Evolutionary conservation across 35 echinoderm and acorn worm genomes (phyloP).

Genomic region (Nesometra sesokonis): DNA sequence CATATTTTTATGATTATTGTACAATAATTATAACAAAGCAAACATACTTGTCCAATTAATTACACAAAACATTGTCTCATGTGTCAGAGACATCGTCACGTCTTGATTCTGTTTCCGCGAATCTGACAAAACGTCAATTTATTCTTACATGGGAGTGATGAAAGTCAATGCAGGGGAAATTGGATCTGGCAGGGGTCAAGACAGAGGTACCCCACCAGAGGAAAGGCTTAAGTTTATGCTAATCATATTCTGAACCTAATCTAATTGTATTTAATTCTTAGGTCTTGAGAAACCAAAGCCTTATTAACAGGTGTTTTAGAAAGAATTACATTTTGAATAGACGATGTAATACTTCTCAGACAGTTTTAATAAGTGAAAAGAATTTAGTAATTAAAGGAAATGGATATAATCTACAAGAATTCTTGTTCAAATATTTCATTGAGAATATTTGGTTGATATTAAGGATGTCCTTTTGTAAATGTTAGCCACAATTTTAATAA

Average conservation of each 20-base stretch:
- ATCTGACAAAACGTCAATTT: not conserved
- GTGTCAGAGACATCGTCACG: not conserved
- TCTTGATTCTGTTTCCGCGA: not conserved
- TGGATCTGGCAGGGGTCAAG: not conserved
- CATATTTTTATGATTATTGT: no score
- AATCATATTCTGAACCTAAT: not conserved
- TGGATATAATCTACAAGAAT: no score
- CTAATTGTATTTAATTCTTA: not conserved
- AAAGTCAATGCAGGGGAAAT: not conserved
- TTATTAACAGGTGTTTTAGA: not conserved
- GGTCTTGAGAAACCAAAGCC: not conserved
- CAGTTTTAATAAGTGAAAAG: not conserved
- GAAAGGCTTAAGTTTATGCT: not conserved
- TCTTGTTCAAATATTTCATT: no score
- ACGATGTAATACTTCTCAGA: not conserved
- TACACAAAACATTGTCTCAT: not conserved
- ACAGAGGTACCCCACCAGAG: not conserved
- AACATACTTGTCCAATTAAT: not conserved
- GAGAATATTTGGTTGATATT: no score
- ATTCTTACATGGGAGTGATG: not conserved
- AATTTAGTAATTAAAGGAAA: not conserved
- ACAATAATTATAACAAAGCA: not conserved
- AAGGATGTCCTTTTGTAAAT: no score
- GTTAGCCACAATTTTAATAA: no score
- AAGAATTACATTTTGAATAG: not conserved